Percentiles rank a stretch among this genome's conserved stretches.
Evolutionary conservation across 2,888 invertebrate genomes (phyloP).

Genomic region (Eilema caniola): DNA sequence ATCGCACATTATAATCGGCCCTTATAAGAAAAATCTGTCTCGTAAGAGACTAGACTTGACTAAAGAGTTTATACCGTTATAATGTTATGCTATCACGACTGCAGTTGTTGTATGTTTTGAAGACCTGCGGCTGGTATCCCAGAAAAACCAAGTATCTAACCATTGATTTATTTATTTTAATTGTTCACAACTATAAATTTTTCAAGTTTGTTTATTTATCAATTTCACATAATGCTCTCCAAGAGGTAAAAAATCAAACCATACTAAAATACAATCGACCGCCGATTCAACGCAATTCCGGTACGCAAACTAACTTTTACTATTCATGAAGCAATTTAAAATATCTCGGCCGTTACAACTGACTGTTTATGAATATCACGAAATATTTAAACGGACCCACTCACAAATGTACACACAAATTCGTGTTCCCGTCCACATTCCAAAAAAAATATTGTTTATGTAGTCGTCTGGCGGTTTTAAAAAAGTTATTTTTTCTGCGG

Average conservation of each 20-base stretch:
- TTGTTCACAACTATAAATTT: no score
- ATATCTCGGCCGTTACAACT: slow-evolving; percentile 60
- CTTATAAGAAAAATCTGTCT: no score
- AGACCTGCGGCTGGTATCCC: no score
- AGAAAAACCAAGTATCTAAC: no score
- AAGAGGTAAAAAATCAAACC: not conserved
- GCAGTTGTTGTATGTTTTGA: no score
- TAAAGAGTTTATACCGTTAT: no score
- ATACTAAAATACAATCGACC: slow-evolving; percentile 2
- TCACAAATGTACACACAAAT: slow-evolving; percentile 50
- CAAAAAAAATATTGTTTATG: slow-evolving; percentile 44
- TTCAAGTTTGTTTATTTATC: no score
- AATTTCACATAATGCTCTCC: not conserved
- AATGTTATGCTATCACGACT: no score
- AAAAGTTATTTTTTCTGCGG: slow-evolving; percentile 47
- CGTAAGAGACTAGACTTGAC: no score
- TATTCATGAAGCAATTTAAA: slow-evolving; percentile 78
- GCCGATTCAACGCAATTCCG: slow-evolving; percentile 27
- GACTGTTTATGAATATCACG: slow-evolving; percentile 62
- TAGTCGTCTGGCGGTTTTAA: slow-evolving; percentile 41
- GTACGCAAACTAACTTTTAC: slow-evolving; percentile 52
- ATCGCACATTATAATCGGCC: no score
- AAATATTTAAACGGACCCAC: slow-evolving; percentile 62
- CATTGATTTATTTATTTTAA: no score
- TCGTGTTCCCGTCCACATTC: slow-evolving; percentile 30